phyloP scores from a whole-genome alignment of 2,888 invertebrate species.

The Neoaliturus tenellus region DNA sequence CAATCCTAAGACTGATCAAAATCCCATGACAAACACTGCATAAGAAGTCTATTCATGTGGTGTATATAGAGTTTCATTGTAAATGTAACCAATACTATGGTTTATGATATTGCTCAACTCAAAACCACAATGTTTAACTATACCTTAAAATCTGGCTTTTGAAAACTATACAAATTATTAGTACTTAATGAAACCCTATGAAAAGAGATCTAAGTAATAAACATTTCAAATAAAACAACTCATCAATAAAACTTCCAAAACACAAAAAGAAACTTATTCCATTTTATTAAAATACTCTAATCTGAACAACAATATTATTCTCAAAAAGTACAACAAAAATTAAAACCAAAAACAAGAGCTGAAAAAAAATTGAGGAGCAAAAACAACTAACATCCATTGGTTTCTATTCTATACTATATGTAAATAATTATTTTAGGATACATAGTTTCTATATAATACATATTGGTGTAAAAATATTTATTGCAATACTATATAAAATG shows the following conservation, averaged over 20 bases:
- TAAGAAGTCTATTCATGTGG: no score
- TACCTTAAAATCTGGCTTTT: no score
- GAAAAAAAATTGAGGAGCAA: background rate
- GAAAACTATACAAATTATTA: no score
- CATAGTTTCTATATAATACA: constrained; percentile 11
- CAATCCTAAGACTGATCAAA: no score
- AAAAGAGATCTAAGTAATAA: no score
- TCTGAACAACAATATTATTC: background rate
- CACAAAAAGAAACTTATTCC: no score
- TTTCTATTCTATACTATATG: background rate
- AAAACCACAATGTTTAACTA: no score
- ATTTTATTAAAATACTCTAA: background rate
- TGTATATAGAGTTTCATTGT: no score
- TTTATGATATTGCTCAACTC: no score
- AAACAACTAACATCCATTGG: background rate
- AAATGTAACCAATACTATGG: no score
- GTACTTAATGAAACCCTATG: no score
- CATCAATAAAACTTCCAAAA: background rate
- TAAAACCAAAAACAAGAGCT: background rate
- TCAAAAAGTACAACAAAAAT: background rate
- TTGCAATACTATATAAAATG: background rate
- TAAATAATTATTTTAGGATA: background rate
- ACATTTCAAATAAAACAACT: background rate
- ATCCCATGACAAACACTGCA: no score
- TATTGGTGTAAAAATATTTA: constrained; percentile 26